Percentiles rank a stretch among this genome's conserved stretches.
These are phyloP conservation scores for Pteropus alecto DNA, from an alignment of 2,113 vertebrate genomes.

Conservation along the genomic window DNA sequence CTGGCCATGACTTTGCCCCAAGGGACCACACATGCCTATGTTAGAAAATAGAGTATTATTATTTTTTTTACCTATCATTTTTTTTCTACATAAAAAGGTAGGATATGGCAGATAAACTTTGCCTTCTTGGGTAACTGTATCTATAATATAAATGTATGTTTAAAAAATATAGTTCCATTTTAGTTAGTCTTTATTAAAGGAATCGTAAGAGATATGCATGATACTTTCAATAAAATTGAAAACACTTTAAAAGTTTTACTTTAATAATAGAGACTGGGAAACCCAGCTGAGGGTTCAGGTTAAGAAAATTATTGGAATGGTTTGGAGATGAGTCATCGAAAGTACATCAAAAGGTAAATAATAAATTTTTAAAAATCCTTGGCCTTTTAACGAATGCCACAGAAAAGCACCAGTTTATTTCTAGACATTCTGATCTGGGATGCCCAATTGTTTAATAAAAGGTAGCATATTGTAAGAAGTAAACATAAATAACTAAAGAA, in stretches of 20 bases:
- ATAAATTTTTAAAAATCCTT: background rate
- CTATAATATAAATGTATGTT: background rate
- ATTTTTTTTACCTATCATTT: background rate
- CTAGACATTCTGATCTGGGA: background rate
- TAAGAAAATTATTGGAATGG: background rate
- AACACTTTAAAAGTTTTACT: background rate
- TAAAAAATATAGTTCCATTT: background rate
- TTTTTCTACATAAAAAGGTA: background rate
- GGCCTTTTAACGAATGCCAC: background rate
- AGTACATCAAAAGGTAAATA: background rate
- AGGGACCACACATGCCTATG: background rate
- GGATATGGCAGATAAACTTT: background rate
- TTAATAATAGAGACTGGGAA: background rate
- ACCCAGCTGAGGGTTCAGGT: background rate
- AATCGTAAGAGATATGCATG: background rate
- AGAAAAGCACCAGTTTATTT: conserved; percentile 29
- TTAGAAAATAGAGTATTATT: background rate
- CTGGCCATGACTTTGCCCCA: background rate
- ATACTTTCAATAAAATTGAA: background rate
- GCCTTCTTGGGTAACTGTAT: background rate
- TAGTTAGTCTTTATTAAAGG: conserved; percentile 29
- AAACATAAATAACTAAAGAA: conserved; percentile 33
- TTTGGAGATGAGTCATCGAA: background rate
- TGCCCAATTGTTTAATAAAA: background rate
- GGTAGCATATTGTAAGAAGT: background rate